Conservation (phyloP, 2,888 invertebrate genomes). For the Apotomis turbidana region DNA sequence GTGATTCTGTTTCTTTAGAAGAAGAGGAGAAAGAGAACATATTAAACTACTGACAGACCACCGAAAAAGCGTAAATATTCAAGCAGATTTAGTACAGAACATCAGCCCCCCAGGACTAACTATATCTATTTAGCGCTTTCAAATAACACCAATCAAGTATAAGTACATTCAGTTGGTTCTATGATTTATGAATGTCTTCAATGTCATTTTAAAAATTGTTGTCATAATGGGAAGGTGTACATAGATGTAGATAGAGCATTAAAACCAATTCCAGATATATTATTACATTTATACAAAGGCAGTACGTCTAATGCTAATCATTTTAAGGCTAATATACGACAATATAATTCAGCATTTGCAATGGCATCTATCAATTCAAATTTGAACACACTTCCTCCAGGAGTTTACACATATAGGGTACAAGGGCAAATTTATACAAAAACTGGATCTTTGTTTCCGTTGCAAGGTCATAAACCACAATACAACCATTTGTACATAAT, state of each 20-base stretch:
- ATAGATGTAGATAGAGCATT: slow-evolving; percentile 1
- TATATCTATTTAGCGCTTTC: too few species aligned
- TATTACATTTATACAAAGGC: slow-evolving; percentile 41
- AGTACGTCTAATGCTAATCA: slow-evolving; percentile 33
- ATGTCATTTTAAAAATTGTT: slow-evolving; percentile 21
- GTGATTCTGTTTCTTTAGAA: too few species aligned
- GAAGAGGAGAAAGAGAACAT: too few species aligned
- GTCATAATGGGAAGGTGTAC: not conserved
- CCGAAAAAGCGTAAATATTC: too few species aligned
- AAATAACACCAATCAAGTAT: too few species aligned
- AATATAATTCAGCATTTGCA: slow-evolving; percentile 34
- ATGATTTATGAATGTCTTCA: too few species aligned
- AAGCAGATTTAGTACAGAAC: too few species aligned
- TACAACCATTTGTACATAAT: slow-evolving; percentile 45
- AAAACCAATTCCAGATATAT: slow-evolving; percentile 39
- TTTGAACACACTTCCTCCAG: not conserved
- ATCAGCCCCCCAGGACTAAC: too few species aligned
- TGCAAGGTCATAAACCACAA: slow-evolving; percentile 42
- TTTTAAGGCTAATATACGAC: slow-evolving; percentile 30
- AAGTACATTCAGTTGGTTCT: too few species aligned
- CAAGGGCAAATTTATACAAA: slow-evolving; percentile 40
- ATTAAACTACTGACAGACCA: too few species aligned
- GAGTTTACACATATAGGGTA: slow-evolving; percentile 12
- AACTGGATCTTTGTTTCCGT: too few species aligned
- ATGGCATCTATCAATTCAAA: slow-evolving; percentile 36